A percentile compares a stretch with the other conserved stretches of the same genome.
phyloP scores from a whole-genome alignment of 2,797 vertebrate genomes.

The Myotis vivesi region DNA sequence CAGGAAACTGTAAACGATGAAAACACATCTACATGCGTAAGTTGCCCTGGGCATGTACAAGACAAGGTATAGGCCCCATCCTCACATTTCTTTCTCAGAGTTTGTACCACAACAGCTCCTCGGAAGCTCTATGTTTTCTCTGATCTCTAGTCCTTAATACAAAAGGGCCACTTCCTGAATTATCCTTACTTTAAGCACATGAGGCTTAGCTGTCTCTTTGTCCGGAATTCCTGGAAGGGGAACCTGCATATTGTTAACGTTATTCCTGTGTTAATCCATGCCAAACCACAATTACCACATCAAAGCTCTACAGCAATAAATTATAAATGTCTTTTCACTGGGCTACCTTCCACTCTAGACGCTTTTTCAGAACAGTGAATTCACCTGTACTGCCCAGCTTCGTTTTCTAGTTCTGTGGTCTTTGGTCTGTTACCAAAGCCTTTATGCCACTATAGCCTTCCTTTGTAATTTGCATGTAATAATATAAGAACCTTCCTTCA shows the following conservation, averaged over 20 bases:
- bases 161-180: background rate
- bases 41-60: background rate
- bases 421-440: background rate
- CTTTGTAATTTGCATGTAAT: background rate
- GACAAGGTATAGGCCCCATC: background rate
- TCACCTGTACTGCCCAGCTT: background rate
- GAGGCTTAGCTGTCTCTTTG: background rate
- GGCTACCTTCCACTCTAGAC: background rate
- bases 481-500: background rate
- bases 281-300: background rate
- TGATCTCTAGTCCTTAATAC: background rate
- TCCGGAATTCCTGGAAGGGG: background rate
- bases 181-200: background rate
- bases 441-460: background rate
- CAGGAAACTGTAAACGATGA: background rate
- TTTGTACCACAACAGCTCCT: background rate
- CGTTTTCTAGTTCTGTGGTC: background rate
- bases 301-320: background rate
- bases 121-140: background rate
- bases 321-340: background rate
- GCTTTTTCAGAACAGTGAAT: background rate
- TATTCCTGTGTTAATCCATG: background rate
- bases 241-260: background rate
- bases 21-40: background rate
- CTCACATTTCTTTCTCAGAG: background rate